Evolutionary conservation across 2,113 vertebrate genomes (phyloP).

Genomic region (Cricetomys ansorgei): DNA sequence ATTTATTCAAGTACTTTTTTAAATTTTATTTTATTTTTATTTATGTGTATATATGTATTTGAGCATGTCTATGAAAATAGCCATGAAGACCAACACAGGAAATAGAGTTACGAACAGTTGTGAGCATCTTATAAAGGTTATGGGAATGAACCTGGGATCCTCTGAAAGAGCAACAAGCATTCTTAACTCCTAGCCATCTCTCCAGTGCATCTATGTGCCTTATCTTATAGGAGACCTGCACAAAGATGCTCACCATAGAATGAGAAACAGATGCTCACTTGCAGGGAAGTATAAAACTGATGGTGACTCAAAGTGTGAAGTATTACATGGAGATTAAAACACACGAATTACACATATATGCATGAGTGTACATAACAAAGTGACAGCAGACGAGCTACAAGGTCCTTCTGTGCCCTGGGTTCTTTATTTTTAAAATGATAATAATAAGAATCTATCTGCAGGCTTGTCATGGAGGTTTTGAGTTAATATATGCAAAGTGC

Average conservation of each 20-base stretch:
- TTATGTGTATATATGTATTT: neutral
- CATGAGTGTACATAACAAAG: neutral
- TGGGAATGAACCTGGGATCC: too few species aligned
- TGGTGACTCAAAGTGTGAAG: neutral
- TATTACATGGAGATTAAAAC: neutral
- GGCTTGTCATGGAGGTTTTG: neutral
- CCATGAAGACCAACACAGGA: neutral
- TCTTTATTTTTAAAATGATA: neutral
- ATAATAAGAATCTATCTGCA: neutral
- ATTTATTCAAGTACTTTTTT: neutral
- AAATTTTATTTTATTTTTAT: neutral
- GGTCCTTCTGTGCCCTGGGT: neutral
- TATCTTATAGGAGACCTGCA: neutral
- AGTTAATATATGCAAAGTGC: neutral
- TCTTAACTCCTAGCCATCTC: neutral
- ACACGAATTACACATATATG: neutral
- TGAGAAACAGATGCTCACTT: neutral
- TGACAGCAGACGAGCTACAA: neutral
- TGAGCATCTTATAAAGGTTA: neutral
- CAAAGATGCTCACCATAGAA: neutral
- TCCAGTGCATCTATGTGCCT: neutral
- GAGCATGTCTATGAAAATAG: neutral
- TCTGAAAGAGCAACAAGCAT: too few species aligned
- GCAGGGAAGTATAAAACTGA: neutral
- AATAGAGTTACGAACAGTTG: neutral